These are phyloP conservation scores for Drosophila santomea DNA, from an alignment of 1,140 invertebrate genomes.

Conservation along the genomic window DNA sequence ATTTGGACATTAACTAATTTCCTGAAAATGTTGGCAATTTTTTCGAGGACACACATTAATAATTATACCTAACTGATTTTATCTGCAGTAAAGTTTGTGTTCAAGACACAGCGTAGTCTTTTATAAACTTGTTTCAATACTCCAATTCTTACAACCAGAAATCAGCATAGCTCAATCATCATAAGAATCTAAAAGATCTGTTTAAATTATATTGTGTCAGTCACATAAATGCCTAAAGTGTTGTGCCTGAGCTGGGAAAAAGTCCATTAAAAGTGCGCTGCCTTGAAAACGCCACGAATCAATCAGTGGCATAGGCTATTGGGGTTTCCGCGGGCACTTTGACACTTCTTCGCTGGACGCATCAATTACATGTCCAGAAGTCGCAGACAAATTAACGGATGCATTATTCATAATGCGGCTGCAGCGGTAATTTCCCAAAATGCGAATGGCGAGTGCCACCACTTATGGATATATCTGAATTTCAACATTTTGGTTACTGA, in stretches of 20 bases:
- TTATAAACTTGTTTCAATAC: not conserved
- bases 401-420: conserved; percentile 53
- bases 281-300: conserved; percentile 3
- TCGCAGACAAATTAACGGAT: conserved; percentile 49
- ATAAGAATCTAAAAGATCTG: too few relatives aligned
- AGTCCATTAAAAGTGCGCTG: not conserved
- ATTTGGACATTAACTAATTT: not conserved
- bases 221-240: not conserved
- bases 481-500: conserved; percentile 12
- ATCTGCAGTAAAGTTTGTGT: not conserved
- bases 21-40: not conserved
- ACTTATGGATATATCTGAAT: conserved; percentile 23
- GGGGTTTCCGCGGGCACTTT: conserved; percentile 12
- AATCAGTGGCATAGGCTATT: conserved; percentile 1
- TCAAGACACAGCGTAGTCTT: not conserved
- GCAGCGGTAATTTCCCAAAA: conserved; percentile 31
- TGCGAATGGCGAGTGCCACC: conserved; percentile 5
- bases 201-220: not conserved
- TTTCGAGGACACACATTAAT: not conserved
- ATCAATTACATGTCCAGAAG: conserved; percentile 46
- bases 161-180: too few relatives aligned
- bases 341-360: conserved; percentile 39
- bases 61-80: not conserved
- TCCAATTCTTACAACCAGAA: too few relatives aligned
- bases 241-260: not conserved